Evolutionary conservation across 1,140 invertebrate genomes (phyloP).

Genomic region (Aphelinus atriplicis): DNA sequence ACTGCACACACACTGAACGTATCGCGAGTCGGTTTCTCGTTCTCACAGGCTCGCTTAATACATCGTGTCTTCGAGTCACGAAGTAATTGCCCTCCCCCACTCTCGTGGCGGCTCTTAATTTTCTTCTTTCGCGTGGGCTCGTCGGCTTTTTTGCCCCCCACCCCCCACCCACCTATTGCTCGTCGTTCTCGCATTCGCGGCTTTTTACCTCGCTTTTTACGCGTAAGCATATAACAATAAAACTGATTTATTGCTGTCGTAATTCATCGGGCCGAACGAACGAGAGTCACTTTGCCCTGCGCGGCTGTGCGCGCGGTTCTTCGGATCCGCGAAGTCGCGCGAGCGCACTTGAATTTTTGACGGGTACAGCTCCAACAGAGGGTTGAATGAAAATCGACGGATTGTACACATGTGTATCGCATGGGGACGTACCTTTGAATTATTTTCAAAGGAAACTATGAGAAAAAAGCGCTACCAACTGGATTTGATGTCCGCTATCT

Average conservation of each 20-base stretch:
- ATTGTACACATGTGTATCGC: too few relatives aligned
- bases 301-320: neutral
- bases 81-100: slow-evolving; percentile 28
- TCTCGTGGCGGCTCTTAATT: slow-evolving; percentile 14
- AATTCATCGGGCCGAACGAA: slow-evolving; percentile 28
- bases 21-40: too few relatives aligned
- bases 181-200: too few relatives aligned
- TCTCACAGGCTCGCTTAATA: too few relatives aligned
- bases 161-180: neutral
- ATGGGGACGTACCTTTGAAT: too few relatives aligned
- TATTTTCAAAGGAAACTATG: too few relatives aligned
- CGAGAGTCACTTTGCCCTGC: neutral
- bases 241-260: slow-evolving; percentile 36
- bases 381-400: too few relatives aligned
- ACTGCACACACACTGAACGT: too few relatives aligned
- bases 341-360: too few relatives aligned
- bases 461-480: too few relatives aligned
- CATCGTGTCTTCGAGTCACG: slow-evolving; percentile 18
- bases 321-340: neutral
- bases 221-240: slow-evolving; percentile 23
- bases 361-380: too few relatives aligned
- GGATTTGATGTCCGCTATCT: too few relatives aligned
- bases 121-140: slow-evolving; percentile 12
- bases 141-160: neutral
- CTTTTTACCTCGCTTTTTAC: slow-evolving; percentile 9